These are phyloP conservation scores for Drosophila obscura DNA, from an alignment of 1,140 invertebrate genomes.

Conservation along the genomic window DNA sequence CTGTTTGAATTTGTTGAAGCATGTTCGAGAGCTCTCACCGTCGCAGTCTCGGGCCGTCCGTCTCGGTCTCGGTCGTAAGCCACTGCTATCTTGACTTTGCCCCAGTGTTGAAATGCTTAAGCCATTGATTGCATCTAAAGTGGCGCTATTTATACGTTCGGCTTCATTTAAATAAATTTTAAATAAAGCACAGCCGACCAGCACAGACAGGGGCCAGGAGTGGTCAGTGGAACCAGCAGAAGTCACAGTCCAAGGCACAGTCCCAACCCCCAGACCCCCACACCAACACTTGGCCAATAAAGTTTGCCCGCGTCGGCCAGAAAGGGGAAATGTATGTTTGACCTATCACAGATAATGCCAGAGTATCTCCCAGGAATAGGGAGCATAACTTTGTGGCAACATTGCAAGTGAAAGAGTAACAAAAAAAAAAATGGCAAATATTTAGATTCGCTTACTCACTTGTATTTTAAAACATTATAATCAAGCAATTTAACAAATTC, in stretches of 20 bases:
- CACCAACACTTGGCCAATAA: slow-evolving; percentile 55
- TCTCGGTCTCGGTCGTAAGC: slow-evolving; percentile 35
- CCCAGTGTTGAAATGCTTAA: slow-evolving; percentile 76
- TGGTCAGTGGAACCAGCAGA: background rate
- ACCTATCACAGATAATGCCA: slow-evolving; percentile 32
- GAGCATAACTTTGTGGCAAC: too few species aligned
- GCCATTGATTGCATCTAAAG: slow-evolving; percentile 81
- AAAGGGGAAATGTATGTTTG: slow-evolving; percentile 38
- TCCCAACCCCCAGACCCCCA: background rate
- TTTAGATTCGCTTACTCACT: too few species aligned
- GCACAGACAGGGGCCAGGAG: background rate
- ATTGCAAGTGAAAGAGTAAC: too few species aligned
- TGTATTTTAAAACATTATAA: slow-evolving; percentile 1
- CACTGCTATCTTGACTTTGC: slow-evolving; percentile 53
- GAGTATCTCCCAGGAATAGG: background rate
- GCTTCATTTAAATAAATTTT: slow-evolving; percentile 80
- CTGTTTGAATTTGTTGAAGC: slow-evolving; percentile 81
- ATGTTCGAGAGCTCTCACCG: slow-evolving; percentile 62
- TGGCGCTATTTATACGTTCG: slow-evolving; percentile 78
- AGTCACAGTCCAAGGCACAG: too few species aligned
- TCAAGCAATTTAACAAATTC: slow-evolving; percentile 38
- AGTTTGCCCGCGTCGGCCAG: slow-evolving; percentile 46
- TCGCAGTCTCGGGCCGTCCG: slow-evolving; percentile 15
- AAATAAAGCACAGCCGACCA: slow-evolving; percentile 68
- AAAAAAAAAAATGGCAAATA: too few species aligned